Conservation (phyloP, 2,797 vertebrate genomes). For the Acanthis flammea region DNA sequence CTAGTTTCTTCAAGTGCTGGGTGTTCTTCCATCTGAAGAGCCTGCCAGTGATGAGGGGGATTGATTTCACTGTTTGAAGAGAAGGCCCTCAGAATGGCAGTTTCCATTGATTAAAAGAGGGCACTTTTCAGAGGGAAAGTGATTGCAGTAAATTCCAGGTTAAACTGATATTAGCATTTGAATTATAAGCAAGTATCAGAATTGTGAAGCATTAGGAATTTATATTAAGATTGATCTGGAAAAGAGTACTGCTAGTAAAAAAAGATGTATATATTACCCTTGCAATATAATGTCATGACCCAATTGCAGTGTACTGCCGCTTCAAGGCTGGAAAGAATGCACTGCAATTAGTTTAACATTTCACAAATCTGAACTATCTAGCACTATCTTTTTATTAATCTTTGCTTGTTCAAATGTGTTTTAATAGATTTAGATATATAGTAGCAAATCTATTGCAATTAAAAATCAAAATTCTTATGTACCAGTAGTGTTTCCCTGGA, state of each 20-base stretch:
- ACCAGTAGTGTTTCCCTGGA: conserved; percentile 49
- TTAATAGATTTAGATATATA: not conserved
- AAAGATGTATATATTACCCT: not conserved
- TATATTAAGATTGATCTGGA: not conserved
- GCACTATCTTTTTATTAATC: not conserved
- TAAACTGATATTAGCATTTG: conserved; percentile 18
- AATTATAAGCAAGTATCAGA: not conserved
- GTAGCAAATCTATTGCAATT: conserved; percentile 37
- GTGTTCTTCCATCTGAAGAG: conserved; percentile 25
- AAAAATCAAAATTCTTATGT: conserved; percentile 52
- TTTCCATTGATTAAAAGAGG: conserved; percentile 24
- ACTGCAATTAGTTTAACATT: not conserved
- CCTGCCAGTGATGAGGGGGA: not conserved
- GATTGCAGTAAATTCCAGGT: conserved; percentile 27
- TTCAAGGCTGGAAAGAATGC: conserved; percentile 1
- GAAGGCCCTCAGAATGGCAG: not conserved
- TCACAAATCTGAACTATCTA: not conserved
- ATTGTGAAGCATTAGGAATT: not conserved
- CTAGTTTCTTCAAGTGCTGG: not conserved
- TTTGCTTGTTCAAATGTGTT: not conserved
- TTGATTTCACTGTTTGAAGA: conserved; percentile 29
- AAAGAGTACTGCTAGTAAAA: not conserved
- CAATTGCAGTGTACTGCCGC: not conserved
- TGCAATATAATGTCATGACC: not conserved
- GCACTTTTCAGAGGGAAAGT: conserved; percentile 11